Percentiles rank a stretch among this genome's conserved stretches.
These are phyloP conservation scores for Falco concolor DNA, from an alignment of 2,797 vertebrate species.

Conservation along the genomic window DNA sequence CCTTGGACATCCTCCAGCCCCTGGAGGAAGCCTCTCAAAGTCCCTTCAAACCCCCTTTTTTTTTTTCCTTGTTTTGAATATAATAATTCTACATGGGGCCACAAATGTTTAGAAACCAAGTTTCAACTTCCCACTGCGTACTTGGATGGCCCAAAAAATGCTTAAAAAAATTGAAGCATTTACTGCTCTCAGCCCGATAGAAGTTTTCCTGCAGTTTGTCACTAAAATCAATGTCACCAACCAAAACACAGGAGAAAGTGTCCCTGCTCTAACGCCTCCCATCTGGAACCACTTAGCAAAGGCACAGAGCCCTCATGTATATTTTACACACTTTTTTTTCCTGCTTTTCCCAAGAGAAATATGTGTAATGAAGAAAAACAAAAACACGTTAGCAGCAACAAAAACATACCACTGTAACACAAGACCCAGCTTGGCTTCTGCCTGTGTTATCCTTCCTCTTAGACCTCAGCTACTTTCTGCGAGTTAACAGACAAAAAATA, in stretches of 20 bases:
- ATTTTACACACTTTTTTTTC: conserved; percentile 27
- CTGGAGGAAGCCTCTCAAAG: not conserved
- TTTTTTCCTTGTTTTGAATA: not conserved
- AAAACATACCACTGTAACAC: conserved; percentile 44
- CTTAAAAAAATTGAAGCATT: not conserved
- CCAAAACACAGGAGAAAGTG: not conserved
- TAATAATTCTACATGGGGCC: not conserved
- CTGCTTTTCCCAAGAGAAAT: conserved; percentile 48
- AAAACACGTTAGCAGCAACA: conserved; percentile 58
- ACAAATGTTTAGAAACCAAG: not conserved
- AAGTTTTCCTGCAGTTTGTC: not conserved
- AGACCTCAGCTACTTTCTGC: conserved; percentile 25
- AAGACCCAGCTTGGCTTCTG: conserved; percentile 21
- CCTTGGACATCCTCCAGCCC: not conserved
- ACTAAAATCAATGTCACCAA: not conserved
- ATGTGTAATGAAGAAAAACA: conserved; percentile 53
- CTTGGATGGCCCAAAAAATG: not conserved
- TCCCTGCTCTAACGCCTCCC: not conserved
- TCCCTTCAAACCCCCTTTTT: not conserved
- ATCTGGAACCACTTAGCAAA: conserved; percentile 48
- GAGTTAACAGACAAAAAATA: not conserved
- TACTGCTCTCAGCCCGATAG: not conserved
- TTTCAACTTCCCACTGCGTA: not conserved
- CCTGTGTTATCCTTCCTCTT: conserved; percentile 24
- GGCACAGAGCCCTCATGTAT: not conserved